Conservation (phyloP, 2,888 invertebrate species). For the Clitarchus hookeri region DNA sequence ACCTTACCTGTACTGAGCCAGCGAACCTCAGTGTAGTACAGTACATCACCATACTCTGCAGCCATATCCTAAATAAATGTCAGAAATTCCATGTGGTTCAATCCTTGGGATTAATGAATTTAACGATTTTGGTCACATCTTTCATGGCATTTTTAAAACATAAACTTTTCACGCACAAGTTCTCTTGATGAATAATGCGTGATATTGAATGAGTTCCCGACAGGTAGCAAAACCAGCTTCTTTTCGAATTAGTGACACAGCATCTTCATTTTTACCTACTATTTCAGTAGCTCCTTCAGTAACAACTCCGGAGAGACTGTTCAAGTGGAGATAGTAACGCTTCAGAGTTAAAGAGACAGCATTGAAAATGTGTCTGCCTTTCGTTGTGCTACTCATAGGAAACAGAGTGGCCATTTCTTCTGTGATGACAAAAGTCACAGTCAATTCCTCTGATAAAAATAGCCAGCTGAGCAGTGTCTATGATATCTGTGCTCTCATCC, state of each 20-base stretch:
- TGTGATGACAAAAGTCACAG: background rate
- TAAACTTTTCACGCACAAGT: constrained; percentile 31
- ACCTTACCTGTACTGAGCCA: constrained; percentile 25
- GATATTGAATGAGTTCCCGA: constrained; percentile 19
- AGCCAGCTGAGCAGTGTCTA: constrained; percentile 4
- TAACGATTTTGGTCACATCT: constrained; percentile 25
- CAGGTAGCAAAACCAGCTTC: background rate
- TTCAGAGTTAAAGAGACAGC: background rate
- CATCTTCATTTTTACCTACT: constrained; percentile 3
- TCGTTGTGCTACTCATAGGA: background rate
- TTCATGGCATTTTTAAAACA: constrained; percentile 33
- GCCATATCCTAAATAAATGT: background rate
- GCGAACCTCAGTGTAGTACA: constrained; percentile 4
- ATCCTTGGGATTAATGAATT: constrained; percentile 29
- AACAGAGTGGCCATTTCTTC: constrained; percentile 11
- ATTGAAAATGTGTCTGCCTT: constrained; percentile 3
- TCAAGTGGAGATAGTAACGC: background rate
- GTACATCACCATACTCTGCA: constrained; percentile 26
- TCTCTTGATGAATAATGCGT: constrained; percentile 33
- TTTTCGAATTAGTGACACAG: constrained; percentile 18
- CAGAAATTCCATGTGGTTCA: background rate
- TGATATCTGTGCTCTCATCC: constrained; percentile 3
- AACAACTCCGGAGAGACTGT: background rate
- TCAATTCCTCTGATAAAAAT: constrained; percentile 19
- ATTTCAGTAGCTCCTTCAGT: background rate